These are phyloP conservation scores for Plebejus argus DNA, from an alignment of 2,888 invertebrate species.

Conservation along the genomic window DNA sequence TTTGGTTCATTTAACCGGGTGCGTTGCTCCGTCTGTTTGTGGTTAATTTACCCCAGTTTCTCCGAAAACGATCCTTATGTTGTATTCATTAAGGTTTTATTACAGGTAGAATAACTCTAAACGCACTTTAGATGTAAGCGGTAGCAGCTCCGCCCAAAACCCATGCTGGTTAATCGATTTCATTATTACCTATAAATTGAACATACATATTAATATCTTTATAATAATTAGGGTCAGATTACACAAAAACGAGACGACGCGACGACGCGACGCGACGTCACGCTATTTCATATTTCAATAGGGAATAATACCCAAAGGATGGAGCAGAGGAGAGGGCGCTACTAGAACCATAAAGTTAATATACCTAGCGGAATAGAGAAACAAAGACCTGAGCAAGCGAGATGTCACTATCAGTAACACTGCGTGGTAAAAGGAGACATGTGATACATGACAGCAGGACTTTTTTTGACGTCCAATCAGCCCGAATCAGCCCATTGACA, in stretches of 20 bases:
- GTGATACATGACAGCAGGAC: too few relatives aligned
- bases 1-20: slow-evolving; percentile 21
- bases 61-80: neutral
- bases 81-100: neutral
- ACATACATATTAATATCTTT: neutral
- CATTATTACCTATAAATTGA: neutral
- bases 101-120: neutral
- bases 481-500: too few relatives aligned
- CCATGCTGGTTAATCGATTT: slow-evolving; percentile 10
- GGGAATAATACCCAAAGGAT: too few relatives aligned
- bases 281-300: neutral
- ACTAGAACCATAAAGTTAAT: too few relatives aligned
- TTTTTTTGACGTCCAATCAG: too few relatives aligned
- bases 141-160: slow-evolving; percentile 22
- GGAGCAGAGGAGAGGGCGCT: too few relatives aligned
- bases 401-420: too few relatives aligned
- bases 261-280: neutral
- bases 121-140: neutral
- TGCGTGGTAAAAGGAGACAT: too few relatives aligned
- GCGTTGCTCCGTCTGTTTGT: slow-evolving; percentile 8
- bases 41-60: neutral
- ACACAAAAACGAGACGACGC: neutral
- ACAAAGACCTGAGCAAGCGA: too few relatives aligned
- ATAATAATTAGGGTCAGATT: neutral
- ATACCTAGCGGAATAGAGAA: too few relatives aligned